These are phyloP conservation scores for Petrosia ficiformis DNA, from an alignment of 37 sponge, comb jelly and placozoan genomes.

Conservation along the genomic window DNA sequence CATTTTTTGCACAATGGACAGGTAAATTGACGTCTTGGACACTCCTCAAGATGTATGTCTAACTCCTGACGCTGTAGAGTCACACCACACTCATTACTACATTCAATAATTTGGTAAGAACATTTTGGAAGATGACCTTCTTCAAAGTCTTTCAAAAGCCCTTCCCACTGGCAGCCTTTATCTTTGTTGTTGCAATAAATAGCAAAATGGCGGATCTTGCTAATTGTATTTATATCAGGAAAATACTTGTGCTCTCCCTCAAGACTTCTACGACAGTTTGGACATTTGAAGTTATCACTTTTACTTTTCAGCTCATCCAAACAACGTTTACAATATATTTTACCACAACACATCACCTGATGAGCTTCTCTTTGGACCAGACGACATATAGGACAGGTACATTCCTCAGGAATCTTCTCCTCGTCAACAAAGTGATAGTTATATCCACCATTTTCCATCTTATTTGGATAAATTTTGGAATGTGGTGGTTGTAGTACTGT, in stretches of 20 bases:
- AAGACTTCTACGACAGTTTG: background rate
- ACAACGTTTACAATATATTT: background rate
- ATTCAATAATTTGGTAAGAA: background rate
- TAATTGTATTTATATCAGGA: background rate
- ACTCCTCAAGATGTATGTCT: background rate
- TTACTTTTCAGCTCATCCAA: background rate
- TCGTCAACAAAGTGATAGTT: background rate
- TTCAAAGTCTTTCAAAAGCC: constrained; percentile 10
- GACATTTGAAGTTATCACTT: background rate
- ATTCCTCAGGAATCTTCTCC: background rate
- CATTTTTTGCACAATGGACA: no score
- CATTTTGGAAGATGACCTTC: constrained; percentile 8
- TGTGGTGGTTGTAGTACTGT: no score
- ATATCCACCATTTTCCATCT: background rate
- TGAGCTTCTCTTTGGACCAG: background rate
- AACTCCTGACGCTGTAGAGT: background rate
- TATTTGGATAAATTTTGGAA: no score
- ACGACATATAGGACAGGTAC: background rate
- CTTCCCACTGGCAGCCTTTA: constrained; percentile 40
- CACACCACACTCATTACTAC: constrained; percentile 16
- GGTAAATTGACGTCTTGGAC: no score
- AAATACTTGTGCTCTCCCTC: constrained; percentile 4
- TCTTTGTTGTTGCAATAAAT: constrained; percentile 17
- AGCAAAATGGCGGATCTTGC: background rate
- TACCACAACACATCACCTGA: background rate